phyloP scores from a whole-genome alignment of 2,113 vertebrate species.

The Myxocyprinus asiaticus region DNA sequence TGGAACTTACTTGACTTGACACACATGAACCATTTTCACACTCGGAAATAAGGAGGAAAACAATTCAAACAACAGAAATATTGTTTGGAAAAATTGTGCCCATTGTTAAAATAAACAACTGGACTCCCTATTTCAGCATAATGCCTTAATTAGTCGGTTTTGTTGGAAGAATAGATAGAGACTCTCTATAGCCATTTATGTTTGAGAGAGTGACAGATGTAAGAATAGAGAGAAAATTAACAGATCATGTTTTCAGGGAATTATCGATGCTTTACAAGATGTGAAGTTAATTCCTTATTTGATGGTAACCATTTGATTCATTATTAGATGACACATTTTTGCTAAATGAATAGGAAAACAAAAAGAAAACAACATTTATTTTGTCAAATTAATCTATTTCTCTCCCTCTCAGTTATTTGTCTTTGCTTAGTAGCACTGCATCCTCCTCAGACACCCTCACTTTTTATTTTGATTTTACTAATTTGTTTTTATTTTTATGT shows the following conservation, averaged over 20 bases:
- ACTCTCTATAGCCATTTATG: conserved; percentile 19
- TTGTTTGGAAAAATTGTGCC: conserved; percentile 30
- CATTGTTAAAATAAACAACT: conserved; percentile 12
- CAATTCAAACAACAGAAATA: conserved; percentile 37
- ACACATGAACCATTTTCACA: conserved; percentile 46
- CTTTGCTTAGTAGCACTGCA: no score
- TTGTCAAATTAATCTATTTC: not conserved
- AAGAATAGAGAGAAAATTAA: not conserved
- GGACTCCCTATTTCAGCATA: conserved; percentile 8
- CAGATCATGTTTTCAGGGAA: conserved; percentile 9
- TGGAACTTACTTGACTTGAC: conserved; percentile 50
- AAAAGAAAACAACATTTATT: not conserved
- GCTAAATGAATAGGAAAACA: not conserved
- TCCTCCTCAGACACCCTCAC: no score
- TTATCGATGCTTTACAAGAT: not conserved
- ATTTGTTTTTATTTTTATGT: not conserved
- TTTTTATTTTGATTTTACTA: not conserved
- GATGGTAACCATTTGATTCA: not conserved
- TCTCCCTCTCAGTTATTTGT: no score
- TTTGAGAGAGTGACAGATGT: conserved; percentile 4
- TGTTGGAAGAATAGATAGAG: conserved; percentile 13
- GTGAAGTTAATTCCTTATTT: no score
- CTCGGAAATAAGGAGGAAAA: conserved; percentile 40
- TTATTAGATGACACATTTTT: not conserved
- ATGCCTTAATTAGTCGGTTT: conserved; percentile 18